Evolutionary conservation across 2,113 vertebrate genomes (phyloP).

Genomic region (Callithrix jacchus): DNA sequence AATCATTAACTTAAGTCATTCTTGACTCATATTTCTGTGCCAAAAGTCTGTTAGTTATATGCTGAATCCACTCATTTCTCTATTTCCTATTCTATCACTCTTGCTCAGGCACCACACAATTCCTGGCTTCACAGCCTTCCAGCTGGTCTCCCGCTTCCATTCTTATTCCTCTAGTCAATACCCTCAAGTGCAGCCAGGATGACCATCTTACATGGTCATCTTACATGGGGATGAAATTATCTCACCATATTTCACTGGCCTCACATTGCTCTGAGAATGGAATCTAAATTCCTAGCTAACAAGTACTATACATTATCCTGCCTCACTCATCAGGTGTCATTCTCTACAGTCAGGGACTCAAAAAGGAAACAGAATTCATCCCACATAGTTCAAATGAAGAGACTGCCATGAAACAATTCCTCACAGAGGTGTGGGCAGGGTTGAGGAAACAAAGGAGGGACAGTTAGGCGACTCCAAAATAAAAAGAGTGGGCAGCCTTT

Average conservation of each 20-base stretch:
- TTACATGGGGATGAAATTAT: background rate
- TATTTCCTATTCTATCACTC: background rate
- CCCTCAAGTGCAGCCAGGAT: background rate
- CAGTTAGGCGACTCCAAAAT: background rate
- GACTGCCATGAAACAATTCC: background rate
- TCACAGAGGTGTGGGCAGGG: background rate
- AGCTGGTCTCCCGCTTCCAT: background rate
- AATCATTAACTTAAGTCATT: background rate
- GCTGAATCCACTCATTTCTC: background rate
- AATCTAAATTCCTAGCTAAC: conserved; percentile 13
- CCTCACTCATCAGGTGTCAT: background rate
- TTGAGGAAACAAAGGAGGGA: background rate
- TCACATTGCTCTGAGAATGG: background rate
- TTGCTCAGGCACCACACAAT: background rate
- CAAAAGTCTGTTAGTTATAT: background rate
- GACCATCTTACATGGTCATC: background rate
- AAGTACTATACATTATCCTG: background rate
- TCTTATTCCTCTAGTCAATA: background rate
- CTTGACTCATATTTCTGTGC: background rate
- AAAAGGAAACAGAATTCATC: background rate
- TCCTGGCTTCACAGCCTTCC: background rate
- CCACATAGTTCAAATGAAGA: background rate
- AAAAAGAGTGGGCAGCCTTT: background rate
- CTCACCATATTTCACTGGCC: background rate
- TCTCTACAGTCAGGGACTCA: background rate